Percentiles rank a stretch among this genome's conserved stretches.
Evolutionary conservation across 2,888 invertebrate species (phyloP).

Genomic region (Geotrupes spiniger): DNA sequence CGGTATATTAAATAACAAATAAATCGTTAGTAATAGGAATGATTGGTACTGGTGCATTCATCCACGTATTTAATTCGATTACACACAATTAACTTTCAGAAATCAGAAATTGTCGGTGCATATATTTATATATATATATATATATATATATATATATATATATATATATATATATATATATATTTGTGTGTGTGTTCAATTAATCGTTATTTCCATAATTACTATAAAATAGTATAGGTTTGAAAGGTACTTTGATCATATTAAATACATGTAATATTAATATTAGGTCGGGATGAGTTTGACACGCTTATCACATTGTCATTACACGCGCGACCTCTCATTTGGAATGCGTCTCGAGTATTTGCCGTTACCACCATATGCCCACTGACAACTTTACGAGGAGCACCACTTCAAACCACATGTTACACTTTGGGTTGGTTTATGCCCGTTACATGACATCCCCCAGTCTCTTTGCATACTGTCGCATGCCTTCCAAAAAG

Average conservation of each 20-base stretch:
- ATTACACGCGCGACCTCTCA: slow-evolving; percentile 46
- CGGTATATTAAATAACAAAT: too few relatives aligned
- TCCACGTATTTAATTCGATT: too few relatives aligned
- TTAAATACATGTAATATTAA: slow-evolving; percentile 2
- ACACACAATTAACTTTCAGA: too few relatives aligned
- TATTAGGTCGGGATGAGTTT: slow-evolving; percentile 19
- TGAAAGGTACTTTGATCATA: not conserved
- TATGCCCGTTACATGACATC: slow-evolving; percentile 51
- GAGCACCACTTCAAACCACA: slow-evolving; percentile 53
- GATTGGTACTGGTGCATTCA: too few relatives aligned
- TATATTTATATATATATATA: too few relatives aligned
- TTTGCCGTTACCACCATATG: slow-evolving; percentile 51
- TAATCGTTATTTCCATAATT: too few relatives aligned
- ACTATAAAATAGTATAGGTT: too few relatives aligned
- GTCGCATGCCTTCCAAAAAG: slow-evolving; percentile 11
- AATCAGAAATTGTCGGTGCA: too few relatives aligned
- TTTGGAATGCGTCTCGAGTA: slow-evolving; percentile 48
- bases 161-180: too few relatives aligned
- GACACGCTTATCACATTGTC: slow-evolving; percentile 47
- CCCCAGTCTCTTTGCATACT: slow-evolving; percentile 32
- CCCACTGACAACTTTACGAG: slow-evolving; percentile 52
- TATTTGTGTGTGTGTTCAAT: too few relatives aligned
- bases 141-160: too few relatives aligned
- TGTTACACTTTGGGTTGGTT: slow-evolving; percentile 52
- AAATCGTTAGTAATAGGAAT: too few relatives aligned